Base-by-base conservation (phyloP, 2,888 invertebrate genomes). In the Aradus depressus region DNA sequence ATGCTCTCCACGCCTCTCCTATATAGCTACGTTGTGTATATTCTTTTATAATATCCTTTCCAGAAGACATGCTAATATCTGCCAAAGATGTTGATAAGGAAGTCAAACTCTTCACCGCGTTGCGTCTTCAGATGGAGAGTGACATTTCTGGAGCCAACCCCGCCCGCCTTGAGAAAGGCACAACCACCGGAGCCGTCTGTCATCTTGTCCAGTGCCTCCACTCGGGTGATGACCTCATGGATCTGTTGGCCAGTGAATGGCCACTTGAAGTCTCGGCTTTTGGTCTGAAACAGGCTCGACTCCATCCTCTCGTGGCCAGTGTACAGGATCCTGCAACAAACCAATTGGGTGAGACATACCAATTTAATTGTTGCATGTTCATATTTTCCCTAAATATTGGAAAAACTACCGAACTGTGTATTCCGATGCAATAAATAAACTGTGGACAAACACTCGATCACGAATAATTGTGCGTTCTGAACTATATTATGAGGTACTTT, bases 151-250 rank as follows among this genome's bases (percentile, higher is more conserved):
- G 54, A 47, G 3, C 66, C 66, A 1, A 70, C 67, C 8, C 74
- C 74, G 25, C 74, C 74, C 0, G 32, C 34, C 1, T 60, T 28
- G 1, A 72, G 54, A 3, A 60, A 64, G 2, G 67, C 67, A 51
- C 61, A 64, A 16, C 72, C 74, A 4, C 73, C 73, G 0, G 68
- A 66, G 1, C 70, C 72, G 28, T 70, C 64, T 26, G 63, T 62
- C 26, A 67, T 62, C 51, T 67, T 68, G 58, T 74, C 74, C 10
- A 65, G 57, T 2, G 68, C 65, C 10, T 60, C 59, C 10, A 73
- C 58, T 54, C 66, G 64, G 0, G 67, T 19, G 39, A 54, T 54
- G 2, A 45, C 2, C 22, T 16, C 45, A 3, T 1, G 3, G 8
- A 26, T 1, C 1, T 1, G 2, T 23, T 35, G 22, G 5, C 45